Percentiles rank a stretch among this genome's conserved stretches.
phyloP scores from a whole-genome alignment of 2,888 invertebrate genomes.

The Meandrusa payeni region DNA sequence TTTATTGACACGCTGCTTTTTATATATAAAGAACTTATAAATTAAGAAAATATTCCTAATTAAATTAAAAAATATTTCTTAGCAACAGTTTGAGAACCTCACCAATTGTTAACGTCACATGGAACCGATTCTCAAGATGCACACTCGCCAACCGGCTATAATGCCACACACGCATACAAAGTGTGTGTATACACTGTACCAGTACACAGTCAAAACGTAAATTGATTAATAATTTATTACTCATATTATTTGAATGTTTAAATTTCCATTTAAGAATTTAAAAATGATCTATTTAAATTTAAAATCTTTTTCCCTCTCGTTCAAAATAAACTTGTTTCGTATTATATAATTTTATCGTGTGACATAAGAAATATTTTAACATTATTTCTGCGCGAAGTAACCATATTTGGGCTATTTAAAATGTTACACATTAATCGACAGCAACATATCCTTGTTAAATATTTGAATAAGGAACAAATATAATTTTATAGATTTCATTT shows the following conservation, averaged over 20 bases:
- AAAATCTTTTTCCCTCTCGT: background rate
- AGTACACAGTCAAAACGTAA: constrained; percentile 5
- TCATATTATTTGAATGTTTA: constrained; percentile 5
- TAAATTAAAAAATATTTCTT: no score
- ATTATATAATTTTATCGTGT: background rate
- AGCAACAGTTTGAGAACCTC: constrained; percentile 26
- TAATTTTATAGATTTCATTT: no score
- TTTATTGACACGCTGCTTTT: no score
- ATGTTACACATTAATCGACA: no score
- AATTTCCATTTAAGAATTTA: constrained; percentile 18
- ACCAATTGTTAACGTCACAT: constrained; percentile 23
- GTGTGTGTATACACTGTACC: background rate
- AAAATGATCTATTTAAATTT: constrained; percentile 18
- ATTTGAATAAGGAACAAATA: no score
- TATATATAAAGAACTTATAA: no score
- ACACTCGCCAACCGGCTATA: constrained; percentile 22
- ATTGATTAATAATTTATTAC: constrained; percentile 11
- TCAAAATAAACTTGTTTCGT: background rate
- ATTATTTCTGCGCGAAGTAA: no score
- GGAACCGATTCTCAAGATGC: constrained; percentile 25
- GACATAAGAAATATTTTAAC: background rate
- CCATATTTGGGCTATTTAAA: no score
- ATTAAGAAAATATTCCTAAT: no score
- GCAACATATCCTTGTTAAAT: no score
- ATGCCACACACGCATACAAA: constrained; percentile 14